These are phyloP conservation scores for Silurus meridionalis DNA, from an alignment of 2,113 vertebrate species.

Conservation along the genomic window DNA sequence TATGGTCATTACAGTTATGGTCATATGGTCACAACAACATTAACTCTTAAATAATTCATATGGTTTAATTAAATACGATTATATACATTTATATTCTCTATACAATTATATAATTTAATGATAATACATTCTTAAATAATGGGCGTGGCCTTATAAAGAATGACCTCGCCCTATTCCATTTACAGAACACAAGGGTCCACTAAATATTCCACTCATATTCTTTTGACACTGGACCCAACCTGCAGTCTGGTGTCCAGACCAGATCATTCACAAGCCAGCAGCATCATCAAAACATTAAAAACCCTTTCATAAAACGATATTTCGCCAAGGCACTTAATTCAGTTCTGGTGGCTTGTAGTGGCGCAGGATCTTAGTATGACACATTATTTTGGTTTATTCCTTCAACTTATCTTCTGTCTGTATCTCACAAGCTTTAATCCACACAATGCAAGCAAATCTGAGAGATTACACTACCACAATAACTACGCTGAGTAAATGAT, in stretches of 20 bases:
- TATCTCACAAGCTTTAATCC: background rate
- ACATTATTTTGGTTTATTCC: background rate
- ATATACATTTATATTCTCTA: no score
- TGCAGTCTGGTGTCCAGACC: background rate
- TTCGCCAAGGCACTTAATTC: background rate
- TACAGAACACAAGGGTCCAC: background rate
- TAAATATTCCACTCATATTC: background rate
- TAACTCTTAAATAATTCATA: no score
- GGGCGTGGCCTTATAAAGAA: background rate
- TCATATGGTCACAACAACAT: no score
- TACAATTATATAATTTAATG: no score
- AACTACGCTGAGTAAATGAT: slow-evolving; percentile 24
- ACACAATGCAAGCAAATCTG: slow-evolving; percentile 12
- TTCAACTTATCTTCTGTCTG: background rate
- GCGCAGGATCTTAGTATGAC: background rate
- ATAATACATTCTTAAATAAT: background rate
- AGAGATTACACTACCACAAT: background rate
- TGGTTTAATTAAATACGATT: no score
- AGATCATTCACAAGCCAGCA: background rate
- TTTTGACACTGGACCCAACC: no score
- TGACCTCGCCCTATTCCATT: background rate
- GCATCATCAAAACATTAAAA: background rate
- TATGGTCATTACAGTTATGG: no score
- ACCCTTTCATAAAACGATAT: background rate
- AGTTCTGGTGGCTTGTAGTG: background rate